Conservation (phyloP, 2,113 vertebrate genomes). For the Semicossyphus pulcher region DNA sequence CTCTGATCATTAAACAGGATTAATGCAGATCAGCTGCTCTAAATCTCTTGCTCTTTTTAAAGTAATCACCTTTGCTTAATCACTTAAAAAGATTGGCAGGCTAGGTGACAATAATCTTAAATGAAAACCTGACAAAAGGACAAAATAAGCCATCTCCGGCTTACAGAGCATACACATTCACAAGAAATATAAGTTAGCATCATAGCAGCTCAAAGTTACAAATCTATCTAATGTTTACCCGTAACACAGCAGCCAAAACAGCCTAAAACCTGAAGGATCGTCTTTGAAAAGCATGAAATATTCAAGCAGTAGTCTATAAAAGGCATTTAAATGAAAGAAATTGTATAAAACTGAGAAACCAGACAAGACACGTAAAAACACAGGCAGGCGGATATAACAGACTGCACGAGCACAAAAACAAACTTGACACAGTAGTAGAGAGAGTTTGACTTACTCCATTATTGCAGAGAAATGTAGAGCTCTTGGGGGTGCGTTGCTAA, state of each 20-base stretch:
- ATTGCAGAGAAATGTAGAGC: constrained; percentile 80
- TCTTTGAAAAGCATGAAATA: too few species aligned
- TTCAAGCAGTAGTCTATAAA: background rate
- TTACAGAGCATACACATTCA: too few species aligned
- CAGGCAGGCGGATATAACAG: background rate
- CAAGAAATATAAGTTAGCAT: too few species aligned
- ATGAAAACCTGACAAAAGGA: constrained; percentile 2
- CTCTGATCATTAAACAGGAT: constrained; percentile 50
- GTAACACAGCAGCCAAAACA: too few species aligned
- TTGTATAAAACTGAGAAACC: background rate
- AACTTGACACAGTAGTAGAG: constrained; percentile 10
- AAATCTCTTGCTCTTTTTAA: constrained; percentile 30
- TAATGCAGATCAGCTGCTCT: constrained; percentile 43
- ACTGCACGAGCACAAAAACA: background rate
- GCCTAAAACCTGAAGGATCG: too few species aligned
- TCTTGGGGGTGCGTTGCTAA: constrained; percentile 84
- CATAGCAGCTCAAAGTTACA: too few species aligned
- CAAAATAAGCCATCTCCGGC: too few species aligned
- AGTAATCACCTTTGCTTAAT: constrained; percentile 49
- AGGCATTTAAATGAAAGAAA: background rate
- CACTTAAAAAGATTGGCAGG: constrained; percentile 18
- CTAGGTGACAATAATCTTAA: constrained; percentile 4
- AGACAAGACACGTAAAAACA: too few species aligned
- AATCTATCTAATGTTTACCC: too few species aligned
- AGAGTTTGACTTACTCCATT: constrained; percentile 86